Evolutionary conservation across 2,113 vertebrate genomes (phyloP).

Genomic region (Petroica traversi): DNA sequence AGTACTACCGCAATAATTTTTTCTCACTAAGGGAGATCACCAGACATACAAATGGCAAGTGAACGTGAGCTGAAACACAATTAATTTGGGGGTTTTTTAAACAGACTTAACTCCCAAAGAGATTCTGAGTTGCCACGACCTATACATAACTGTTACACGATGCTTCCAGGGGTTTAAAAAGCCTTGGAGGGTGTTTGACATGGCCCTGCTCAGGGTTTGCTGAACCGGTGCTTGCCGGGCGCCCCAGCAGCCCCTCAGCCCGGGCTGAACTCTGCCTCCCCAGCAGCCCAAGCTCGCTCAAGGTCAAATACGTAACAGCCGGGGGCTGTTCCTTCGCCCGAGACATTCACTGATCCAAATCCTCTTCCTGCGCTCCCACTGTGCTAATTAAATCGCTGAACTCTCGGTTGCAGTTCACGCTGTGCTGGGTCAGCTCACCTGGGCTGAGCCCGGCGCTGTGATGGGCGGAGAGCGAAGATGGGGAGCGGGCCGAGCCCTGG

Average conservation of each 20-base stretch:
- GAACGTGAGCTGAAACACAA: background rate
- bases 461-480: no score
- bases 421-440: background rate
- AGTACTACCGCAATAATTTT: background rate
- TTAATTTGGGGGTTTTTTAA: accelerated
- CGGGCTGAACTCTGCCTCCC: accelerated
- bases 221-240: accelerated
- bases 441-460: background rate
- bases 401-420: background rate
- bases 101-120: background rate
- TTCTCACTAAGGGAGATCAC: background rate
- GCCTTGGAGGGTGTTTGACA: accelerated
- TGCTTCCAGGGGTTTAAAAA: background rate
- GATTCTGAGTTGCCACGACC: background rate
- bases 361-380: background rate
- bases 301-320: background rate
- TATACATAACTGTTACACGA: accelerated
- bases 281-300: background rate
- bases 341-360: background rate
- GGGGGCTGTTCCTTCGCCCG: background rate
- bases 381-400: background rate
- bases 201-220: background rate
- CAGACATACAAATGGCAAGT: background rate
- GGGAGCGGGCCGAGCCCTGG: no score
- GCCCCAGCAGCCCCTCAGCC: background rate